Evolutionary conservation across 2,888 invertebrate species (phyloP).

Genomic region (Sinelater perroti): DNA sequence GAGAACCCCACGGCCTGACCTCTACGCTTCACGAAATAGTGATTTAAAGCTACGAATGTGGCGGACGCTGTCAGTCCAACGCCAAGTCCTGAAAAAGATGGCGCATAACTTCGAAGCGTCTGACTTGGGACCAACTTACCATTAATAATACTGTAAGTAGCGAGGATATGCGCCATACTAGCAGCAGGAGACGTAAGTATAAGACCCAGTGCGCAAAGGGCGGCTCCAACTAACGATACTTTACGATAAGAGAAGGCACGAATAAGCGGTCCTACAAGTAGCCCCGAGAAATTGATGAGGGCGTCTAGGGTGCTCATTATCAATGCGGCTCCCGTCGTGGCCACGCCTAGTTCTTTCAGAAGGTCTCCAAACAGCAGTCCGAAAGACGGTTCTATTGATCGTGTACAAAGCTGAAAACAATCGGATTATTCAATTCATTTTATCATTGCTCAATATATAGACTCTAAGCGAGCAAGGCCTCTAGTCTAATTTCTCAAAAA

Average conservation of each 20-base stretch:
- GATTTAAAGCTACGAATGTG: conserved; percentile 80
- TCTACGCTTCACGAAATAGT: conserved; percentile 78
- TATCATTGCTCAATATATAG: no score
- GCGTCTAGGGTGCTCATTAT: conserved; percentile 81
- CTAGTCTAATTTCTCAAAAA: no score
- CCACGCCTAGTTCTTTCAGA: conserved; percentile 72
- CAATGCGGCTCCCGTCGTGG: conserved; percentile 77
- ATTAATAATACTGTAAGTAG: conserved; percentile 79
- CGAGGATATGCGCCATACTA: conserved; percentile 76
- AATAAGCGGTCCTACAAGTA: conserved; percentile 79
- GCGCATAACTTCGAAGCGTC: no score
- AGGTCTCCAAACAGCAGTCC: conserved; percentile 81
- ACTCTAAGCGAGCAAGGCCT: no score
- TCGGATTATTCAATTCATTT: no score
- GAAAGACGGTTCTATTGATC: conserved; percentile 83
- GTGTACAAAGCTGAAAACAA: conserved; percentile 74
- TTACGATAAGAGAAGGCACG: conserved; percentile 79
- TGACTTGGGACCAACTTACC: no score
- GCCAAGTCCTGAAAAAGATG: conserved; percentile 73
- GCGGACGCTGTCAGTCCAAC: conserved; percentile 80
- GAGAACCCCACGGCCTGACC: conserved; percentile 83
- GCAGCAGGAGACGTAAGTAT: conserved; percentile 74
- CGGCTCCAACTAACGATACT: conserved; percentile 73
- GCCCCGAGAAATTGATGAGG: conserved; percentile 80
- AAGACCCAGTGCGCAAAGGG: conserved; percentile 72